A percentile compares a stretch with the other conserved stretches of the same genome.
Conservation (phyloP, 2,888 invertebrate genomes). For the Hermaeophaga mercurialis region DNA sequence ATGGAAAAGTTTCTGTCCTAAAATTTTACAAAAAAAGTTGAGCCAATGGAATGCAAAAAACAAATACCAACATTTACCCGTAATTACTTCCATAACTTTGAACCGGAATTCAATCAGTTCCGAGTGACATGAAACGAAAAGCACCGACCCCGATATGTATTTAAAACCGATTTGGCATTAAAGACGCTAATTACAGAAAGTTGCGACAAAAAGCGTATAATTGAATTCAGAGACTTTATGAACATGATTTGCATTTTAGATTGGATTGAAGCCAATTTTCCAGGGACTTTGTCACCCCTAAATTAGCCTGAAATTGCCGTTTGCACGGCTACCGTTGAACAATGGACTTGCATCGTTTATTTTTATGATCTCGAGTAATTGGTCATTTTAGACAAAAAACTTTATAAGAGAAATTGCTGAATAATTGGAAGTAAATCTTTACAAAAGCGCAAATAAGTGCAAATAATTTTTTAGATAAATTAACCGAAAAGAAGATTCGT, state of each 20-base stretch:
- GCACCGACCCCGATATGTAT: constrained; percentile 27
- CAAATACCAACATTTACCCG: no score
- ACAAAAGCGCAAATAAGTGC: no score
- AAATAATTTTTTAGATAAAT: no score
- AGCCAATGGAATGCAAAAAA: no score
- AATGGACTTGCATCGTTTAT: constrained; percentile 23
- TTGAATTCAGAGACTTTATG: constrained; percentile 43
- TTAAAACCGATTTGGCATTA: constrained; percentile 34
- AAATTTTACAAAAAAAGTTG: no score
- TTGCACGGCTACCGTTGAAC: constrained; percentile 35
- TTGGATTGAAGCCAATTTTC: constrained; percentile 55
- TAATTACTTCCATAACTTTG: neutral
- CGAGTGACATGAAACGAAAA: neutral
- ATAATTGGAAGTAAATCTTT: no score
- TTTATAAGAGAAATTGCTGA: no score
- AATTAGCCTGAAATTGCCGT: constrained; percentile 35
- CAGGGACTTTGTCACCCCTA: constrained; percentile 50
- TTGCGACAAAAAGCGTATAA: constrained; percentile 43
- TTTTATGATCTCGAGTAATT: constrained; percentile 17
- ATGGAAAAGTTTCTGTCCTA: neutral
- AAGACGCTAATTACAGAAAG: constrained; percentile 34
- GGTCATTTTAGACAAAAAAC: constrained; percentile 15
- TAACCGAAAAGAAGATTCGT: no score
- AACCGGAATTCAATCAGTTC: neutral
- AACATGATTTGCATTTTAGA: constrained; percentile 54